These are phyloP conservation scores for Hanleya hanleyi DNA, from an alignment of 2,888 invertebrate genomes.

Conservation along the genomic window DNA sequence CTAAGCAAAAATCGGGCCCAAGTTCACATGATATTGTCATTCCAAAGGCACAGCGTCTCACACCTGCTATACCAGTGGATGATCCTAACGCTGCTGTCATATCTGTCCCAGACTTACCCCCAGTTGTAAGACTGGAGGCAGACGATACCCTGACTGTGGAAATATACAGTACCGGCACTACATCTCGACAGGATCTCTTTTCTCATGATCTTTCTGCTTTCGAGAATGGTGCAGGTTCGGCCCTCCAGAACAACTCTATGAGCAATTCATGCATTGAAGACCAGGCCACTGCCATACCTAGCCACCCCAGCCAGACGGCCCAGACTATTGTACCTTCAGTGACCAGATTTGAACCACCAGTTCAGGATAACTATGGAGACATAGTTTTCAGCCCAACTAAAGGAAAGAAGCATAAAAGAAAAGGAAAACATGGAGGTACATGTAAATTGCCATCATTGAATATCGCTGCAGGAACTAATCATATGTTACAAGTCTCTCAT, in stretches of 20 bases:
- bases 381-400: not conserved
- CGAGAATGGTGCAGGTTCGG: not conserved
- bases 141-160: constrained; percentile 48
- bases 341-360: not conserved
- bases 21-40: not conserved
- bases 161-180: constrained; percentile 12
- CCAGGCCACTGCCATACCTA: not conserved
- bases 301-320: not conserved
- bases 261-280: not conserved
- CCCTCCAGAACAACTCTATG: not conserved
- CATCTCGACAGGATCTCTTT: constrained; percentile 20
- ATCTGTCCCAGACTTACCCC: constrained; percentile 48
- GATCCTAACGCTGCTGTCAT: not conserved
- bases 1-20: not conserved
- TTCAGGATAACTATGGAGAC: not conserved
- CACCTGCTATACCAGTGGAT: not conserved
- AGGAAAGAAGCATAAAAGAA: not conserved
- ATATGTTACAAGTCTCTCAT: too few species aligned
- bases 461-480: too few species aligned
- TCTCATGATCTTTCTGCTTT: constrained; percentile 35
- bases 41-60: not conserved
- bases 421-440: too few species aligned
- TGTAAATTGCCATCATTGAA: too few species aligned
- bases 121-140: constrained; percentile 51
- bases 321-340: too few species aligned